phyloP scores from a whole-genome alignment of 2,888 invertebrate species.

The Xestoiulus laeticollis region DNA sequence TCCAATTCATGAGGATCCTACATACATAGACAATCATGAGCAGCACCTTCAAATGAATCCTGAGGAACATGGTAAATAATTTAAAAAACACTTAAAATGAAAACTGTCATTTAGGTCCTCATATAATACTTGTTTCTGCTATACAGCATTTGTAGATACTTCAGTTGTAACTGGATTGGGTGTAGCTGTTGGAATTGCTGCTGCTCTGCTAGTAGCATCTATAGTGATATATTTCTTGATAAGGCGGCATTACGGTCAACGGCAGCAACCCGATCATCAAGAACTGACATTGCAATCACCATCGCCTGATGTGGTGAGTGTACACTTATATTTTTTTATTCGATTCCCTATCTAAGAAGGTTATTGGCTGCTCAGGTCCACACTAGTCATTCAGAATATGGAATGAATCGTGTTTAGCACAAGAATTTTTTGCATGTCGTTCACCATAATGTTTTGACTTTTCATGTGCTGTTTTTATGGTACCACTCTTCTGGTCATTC shows the following conservation, averaged over 20 bases:
- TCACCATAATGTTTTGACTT: too few relatives aligned
- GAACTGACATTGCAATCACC: slow-evolving; percentile 74
- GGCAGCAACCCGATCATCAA: slow-evolving; percentile 69
- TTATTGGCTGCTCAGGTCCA: too few relatives aligned
- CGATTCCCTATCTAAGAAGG: too few relatives aligned
- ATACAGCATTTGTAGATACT: slow-evolving; percentile 56
- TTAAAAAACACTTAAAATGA: neutral
- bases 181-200: slow-evolving; percentile 77
- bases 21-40: neutral
- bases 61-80: slow-evolving; percentile 10
- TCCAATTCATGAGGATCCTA: slow-evolving; percentile 35
- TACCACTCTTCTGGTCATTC: too few relatives aligned
- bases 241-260: slow-evolving; percentile 65
- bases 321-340: neutral
- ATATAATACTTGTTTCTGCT: neutral
- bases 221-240: slow-evolving; percentile 73
- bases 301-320: slow-evolving; percentile 72
- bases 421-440: too few relatives aligned
- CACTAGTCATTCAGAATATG: too few relatives aligned
- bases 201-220: slow-evolving; percentile 72
- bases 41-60: slow-evolving; percentile 18
- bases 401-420: too few relatives aligned
- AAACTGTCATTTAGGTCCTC: neutral
- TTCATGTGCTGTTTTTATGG: too few relatives aligned
- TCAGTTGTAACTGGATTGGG: slow-evolving; percentile 66